Conservation (phyloP, 2,797 vertebrate species). For the Microcaecilia unicolor region DNA sequence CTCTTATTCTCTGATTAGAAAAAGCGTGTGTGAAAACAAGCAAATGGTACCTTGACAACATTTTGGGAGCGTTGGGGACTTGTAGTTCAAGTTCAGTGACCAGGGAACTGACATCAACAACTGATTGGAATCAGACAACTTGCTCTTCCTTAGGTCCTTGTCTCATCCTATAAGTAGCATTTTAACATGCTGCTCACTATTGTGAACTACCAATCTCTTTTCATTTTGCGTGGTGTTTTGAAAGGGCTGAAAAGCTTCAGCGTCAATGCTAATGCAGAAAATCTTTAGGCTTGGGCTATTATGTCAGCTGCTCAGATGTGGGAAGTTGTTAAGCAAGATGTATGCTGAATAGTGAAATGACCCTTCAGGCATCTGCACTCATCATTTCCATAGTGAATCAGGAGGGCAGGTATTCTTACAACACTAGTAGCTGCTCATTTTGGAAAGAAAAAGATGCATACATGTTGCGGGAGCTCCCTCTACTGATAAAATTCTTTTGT, state of each 20-base stretch:
- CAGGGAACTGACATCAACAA: constrained; percentile 3
- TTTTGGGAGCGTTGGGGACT: not conserved
- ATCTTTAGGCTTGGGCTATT: not conserved
- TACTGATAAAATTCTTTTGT: constrained; percentile 5
- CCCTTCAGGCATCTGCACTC: too few relatives aligned
- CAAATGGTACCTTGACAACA: constrained; percentile 6
- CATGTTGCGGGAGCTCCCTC: constrained; percentile 32
- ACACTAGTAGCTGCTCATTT: too few relatives aligned
- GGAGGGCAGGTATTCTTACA: not conserved
- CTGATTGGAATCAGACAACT: constrained; percentile 17
- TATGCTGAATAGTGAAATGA: too few relatives aligned
- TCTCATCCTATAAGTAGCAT: too few relatives aligned
- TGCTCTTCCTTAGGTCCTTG: too few relatives aligned
- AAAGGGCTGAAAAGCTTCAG: constrained; percentile 19
- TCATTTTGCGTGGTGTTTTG: constrained; percentile 19
- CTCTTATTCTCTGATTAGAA: constrained; percentile 15
- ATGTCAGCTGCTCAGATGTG: too few relatives aligned
- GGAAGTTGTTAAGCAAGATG: not conserved
- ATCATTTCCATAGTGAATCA: not conserved
- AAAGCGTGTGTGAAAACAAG: constrained; percentile 6
- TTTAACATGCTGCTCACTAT: constrained; percentile 10
- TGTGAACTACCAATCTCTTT: constrained; percentile 26
- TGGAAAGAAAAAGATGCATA: not conserved
- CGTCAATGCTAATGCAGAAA: not conserved
- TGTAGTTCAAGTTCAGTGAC: not conserved